These are phyloP conservation scores for Lepidocyrtinus sp. DNA, from an alignment of 2,888 invertebrate genomes.

Conservation along the genomic window DNA sequence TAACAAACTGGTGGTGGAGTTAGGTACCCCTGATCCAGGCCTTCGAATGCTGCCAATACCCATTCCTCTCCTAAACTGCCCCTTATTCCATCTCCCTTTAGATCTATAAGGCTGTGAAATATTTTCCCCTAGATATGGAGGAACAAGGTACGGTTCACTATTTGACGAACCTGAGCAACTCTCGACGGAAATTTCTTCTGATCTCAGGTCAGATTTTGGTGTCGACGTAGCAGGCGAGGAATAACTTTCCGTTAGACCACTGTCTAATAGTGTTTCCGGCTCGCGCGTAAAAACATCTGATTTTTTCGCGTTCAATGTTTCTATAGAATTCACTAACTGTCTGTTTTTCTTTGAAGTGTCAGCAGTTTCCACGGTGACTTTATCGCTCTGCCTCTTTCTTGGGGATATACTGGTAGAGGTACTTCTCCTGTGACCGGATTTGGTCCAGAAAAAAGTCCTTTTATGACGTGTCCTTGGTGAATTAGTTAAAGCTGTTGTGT, in stretches of 20 bases:
- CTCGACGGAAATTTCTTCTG: constrained; percentile 27
- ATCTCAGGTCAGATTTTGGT: constrained; percentile 27
- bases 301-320: too few species aligned
- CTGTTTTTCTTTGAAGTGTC: not conserved
- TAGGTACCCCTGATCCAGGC: too few species aligned
- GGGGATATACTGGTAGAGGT: not conserved
- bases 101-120: not conserved
- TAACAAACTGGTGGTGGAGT: constrained; percentile 27
- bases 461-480: constrained; percentile 33
- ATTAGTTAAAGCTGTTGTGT: constrained; percentile 21
- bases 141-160: constrained; percentile 25
- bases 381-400: not conserved
- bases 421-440: not conserved
- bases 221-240: constrained; percentile 7
- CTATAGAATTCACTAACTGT: not conserved
- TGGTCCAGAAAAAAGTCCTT: constrained; percentile 20
- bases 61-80: constrained; percentile 39
- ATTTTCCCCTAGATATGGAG: constrained; percentile 3
- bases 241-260: too few species aligned
- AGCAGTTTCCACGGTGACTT: not conserved
- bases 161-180: constrained; percentile 30
- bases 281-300: too few species aligned
- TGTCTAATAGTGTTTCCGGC: too few species aligned
- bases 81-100: constrained; percentile 33
- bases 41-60: constrained; percentile 27